A percentile compares a stretch with the other conserved stretches of the same genome.
Conservation (phyloP, 2,113 vertebrate genomes). For the Dasyurus viverrinus region DNA sequence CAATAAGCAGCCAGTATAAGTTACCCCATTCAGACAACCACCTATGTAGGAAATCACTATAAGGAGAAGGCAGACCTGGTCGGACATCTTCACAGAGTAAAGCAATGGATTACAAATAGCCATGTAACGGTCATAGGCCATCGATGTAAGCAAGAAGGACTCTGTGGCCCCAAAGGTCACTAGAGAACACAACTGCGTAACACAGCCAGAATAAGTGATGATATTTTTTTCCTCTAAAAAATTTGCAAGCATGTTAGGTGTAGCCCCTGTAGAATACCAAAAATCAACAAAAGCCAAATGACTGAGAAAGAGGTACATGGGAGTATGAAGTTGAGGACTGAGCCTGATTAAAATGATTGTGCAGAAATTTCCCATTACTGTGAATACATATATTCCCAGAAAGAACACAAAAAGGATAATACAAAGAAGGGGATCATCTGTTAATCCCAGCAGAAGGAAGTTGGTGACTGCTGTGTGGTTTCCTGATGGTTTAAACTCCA, state of each 20-base stretch:
- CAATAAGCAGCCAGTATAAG: neutral
- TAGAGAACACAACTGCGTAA: neutral
- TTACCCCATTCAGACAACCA: conserved; percentile 9
- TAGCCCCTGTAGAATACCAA: neutral
- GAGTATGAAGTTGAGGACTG: neutral
- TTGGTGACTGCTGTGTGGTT: neutral
- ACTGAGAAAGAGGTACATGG: neutral
- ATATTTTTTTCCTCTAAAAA: neutral
- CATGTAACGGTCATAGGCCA: conserved; percentile 24
- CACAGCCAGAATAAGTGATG: conserved; percentile 8
- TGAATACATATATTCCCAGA: conserved; percentile 57
- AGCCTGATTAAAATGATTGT: neutral
- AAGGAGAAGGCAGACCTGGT: neutral
- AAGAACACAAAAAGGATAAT: conserved; percentile 14
- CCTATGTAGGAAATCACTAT: neutral
- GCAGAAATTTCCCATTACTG: conserved; percentile 3
- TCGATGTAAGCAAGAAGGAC: conserved; percentile 17
- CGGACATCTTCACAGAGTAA: neutral
- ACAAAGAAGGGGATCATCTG: neutral
- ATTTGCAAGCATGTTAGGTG: neutral
- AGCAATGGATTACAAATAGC: conserved; percentile 10
- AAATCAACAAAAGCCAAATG: conserved; percentile 18
- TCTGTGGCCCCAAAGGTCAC: neutral
- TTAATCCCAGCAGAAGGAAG: conserved; percentile 53
- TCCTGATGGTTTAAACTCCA: neutral